Evolutionary conservation across 2,797 vertebrate species (phyloP).

Genomic region (Sebastes elongatus): DNA sequence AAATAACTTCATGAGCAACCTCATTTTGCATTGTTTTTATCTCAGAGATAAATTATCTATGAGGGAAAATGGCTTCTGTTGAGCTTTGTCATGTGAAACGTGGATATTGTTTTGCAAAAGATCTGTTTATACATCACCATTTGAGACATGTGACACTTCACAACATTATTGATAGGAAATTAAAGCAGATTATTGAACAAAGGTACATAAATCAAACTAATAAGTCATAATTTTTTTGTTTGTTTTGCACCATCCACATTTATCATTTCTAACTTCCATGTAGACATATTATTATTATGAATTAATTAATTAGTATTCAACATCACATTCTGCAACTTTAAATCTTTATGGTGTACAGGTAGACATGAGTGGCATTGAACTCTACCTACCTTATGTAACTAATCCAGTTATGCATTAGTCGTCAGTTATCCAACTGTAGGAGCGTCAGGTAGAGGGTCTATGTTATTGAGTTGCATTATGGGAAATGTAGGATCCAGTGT

Average conservation of each 20-base stretch:
- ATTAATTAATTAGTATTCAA: background rate
- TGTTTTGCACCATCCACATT: background rate
- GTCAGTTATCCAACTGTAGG: background rate
- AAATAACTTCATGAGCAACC: no score
- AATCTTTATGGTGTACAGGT: background rate
- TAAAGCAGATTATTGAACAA: background rate
- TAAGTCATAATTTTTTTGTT: background rate
- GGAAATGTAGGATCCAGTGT: background rate
- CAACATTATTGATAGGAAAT: background rate
- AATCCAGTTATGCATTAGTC: background rate
- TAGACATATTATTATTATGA: accelerated
- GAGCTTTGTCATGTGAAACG: background rate
- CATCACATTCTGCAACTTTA: background rate
- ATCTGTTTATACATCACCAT: background rate
- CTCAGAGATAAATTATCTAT: no score
- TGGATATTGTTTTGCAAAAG: background rate
- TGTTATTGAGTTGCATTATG: background rate
- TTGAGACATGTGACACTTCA: background rate
- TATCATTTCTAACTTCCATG: background rate
- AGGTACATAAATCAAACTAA: background rate
- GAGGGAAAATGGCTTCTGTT: background rate
- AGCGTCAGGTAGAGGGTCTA: background rate
- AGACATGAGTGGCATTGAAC: background rate
- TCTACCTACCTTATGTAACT: background rate
- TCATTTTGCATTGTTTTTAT: no score